Evolutionary conservation across 1,140 invertebrate species (phyloP).

Genomic region (Asobara japonica): DNA sequence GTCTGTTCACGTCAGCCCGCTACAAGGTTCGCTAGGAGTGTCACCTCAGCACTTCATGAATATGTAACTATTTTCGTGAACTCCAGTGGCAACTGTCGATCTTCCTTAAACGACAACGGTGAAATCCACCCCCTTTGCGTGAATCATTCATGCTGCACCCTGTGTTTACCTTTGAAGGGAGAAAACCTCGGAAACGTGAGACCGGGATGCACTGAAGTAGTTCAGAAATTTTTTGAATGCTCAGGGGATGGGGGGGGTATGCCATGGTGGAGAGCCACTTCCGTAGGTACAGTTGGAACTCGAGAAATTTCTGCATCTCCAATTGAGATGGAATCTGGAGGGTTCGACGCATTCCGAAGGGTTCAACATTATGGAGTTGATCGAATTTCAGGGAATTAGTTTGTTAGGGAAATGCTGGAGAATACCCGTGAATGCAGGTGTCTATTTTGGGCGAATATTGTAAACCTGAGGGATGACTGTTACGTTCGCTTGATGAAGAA

Average conservation of each 20-base stretch:
- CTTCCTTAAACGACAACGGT: background rate
- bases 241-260: background rate
- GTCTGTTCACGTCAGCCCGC: background rate
- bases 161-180: background rate
- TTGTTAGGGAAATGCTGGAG: no score
- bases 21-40: background rate
- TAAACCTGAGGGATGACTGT: no score
- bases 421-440: no score
- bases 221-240: background rate
- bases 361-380: no score
- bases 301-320: no score
- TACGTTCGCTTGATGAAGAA: no score
- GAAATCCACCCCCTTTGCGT: background rate
- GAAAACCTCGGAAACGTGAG: background rate
- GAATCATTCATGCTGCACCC: constrained; percentile 22
- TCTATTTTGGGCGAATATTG: no score
- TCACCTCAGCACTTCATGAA: constrained; percentile 45
- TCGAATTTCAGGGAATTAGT: no score
- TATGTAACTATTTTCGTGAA: constrained; percentile 45
- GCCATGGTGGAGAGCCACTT: background rate
- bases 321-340: no score
- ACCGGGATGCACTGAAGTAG: background rate
- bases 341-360: no score
- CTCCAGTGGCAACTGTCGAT: background rate
- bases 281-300: no score